Base-by-base conservation (phyloP, 2,113 vertebrate species). In the Sialia sialis region DNA sequence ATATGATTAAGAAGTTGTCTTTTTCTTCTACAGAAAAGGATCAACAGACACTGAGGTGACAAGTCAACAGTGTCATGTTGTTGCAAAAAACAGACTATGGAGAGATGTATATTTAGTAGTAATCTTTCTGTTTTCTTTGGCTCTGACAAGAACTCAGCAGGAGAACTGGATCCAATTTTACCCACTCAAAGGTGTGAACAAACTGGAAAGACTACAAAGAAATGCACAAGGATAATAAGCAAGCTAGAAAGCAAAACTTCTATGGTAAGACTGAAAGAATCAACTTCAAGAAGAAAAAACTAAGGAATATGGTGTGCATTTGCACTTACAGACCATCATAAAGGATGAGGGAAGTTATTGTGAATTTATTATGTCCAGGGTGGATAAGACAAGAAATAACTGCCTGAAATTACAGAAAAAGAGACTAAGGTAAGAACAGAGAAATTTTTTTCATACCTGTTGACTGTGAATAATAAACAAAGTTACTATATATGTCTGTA, bases 101-200 rank as follows among this genome's bases (percentile, higher is more conserved):
- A 58, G 78, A 95, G 73, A 81, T 59, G 43, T 66, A 51, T 77
- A 46, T 69, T 74, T 70, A 90, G 41, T 15, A 84, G 26, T 51
- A 95, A 91, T 69, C 34, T 26, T 87, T 91, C 29, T 93, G 44
- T 84, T 95, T 94, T 91, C 84, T 89, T 94, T 91, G 87, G 87
- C 46, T 1, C 30, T 72, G 48, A 63, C 34, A 67, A 89, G 29
- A 75, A 51, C 64, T 81, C 84, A 89, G 69, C 84, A 84, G 76
- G 75, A 94, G 58, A 95, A 74, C 43, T 68, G 69, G 56, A 89
- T 89, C 60, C 7, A 74, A 78, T 91, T 92, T 93, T 89, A 84
- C 68, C 26, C 60, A 59, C 60, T 63, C 60, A 84, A 80, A 92
- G 73, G 89, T 52, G 60, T 63, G 74, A 95, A 87, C 55, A 87